Evolutionary conservation across 2,888 invertebrate species (phyloP).

Genomic region (Scaptomyza polygonia): DNA sequence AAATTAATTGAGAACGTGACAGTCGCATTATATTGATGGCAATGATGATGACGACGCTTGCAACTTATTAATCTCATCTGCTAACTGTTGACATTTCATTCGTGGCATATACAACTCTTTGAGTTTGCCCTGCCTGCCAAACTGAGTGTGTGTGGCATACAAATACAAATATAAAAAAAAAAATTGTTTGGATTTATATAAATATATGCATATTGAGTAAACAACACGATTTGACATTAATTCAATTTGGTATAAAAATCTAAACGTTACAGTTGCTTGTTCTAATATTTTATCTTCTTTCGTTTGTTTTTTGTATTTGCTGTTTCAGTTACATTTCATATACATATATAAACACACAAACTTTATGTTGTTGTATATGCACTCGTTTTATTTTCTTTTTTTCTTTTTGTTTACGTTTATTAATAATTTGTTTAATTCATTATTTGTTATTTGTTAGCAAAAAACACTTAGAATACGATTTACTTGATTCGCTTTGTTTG

Average conservation of each 20-base stretch:
- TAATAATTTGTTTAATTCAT: slow-evolving; percentile 60
- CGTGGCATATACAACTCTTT: slow-evolving; percentile 33
- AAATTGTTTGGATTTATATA: slow-evolving; percentile 27
- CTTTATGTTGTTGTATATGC: slow-evolving; percentile 26
- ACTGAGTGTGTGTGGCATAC: slow-evolving; percentile 38
- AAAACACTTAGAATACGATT: slow-evolving; percentile 67
- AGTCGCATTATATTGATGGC: slow-evolving; percentile 5
- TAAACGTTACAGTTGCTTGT: slow-evolving; percentile 57
- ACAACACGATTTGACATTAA: slow-evolving; percentile 62
- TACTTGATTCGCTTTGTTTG: slow-evolving; percentile 29
- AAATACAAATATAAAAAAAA: slow-evolving; percentile 37
- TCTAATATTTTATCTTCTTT: slow-evolving; percentile 21
- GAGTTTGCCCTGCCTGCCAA: slow-evolving; percentile 28
- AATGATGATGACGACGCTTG: slow-evolving; percentile 1
- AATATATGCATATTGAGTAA: slow-evolving; percentile 46
- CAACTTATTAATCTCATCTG: slow-evolving; percentile 14
- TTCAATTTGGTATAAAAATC: slow-evolving; percentile 80
- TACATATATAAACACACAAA: slow-evolving; percentile 28
- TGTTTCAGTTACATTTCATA: slow-evolving; percentile 38
- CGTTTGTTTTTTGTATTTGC: slow-evolving; percentile 8
- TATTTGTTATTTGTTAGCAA: slow-evolving; percentile 71
- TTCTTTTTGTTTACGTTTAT: slow-evolving; percentile 54
- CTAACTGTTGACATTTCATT: slow-evolving; percentile 13
- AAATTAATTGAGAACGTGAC: slow-evolving; percentile 35
- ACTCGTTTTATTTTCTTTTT: slow-evolving; percentile 24